Conservation (phyloP, 2,797 vertebrate species). For the Alcedo atthis region DNA sequence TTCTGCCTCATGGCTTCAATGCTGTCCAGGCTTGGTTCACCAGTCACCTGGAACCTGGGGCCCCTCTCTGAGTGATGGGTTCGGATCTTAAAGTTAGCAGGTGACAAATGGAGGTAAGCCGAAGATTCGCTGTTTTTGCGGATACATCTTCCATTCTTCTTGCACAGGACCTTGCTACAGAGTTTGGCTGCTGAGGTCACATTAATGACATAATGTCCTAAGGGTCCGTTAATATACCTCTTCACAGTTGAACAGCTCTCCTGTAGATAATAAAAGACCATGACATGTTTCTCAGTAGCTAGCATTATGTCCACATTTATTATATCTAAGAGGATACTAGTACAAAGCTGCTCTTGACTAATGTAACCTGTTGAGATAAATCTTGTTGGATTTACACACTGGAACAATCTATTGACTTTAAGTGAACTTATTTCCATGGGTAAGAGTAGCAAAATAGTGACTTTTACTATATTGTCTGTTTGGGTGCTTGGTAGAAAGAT, state of each 20-base stretch:
- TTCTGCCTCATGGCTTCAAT: slow-evolving; percentile 85
- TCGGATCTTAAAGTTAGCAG: slow-evolving; percentile 80
- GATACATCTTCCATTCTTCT: slow-evolving; percentile 88
- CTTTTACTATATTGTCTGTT: neutral
- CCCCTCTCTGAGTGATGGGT: neutral
- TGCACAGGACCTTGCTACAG: slow-evolving; percentile 89
- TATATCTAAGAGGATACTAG: neutral
- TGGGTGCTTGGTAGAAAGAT: neutral
- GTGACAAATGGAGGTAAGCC: slow-evolving; percentile 86
- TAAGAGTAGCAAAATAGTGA: neutral
- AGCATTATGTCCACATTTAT: neutral
- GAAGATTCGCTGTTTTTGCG: slow-evolving; percentile 81
- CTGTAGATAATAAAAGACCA: slow-evolving; percentile 67
- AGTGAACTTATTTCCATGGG: neutral
- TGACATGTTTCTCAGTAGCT: neutral
- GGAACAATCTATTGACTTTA: neutral
- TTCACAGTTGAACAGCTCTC: slow-evolving; percentile 87
- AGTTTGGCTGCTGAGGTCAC: slow-evolving; percentile 90
- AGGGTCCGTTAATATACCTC: slow-evolving; percentile 82
- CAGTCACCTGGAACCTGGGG: slow-evolving; percentile 77
- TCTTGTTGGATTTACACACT: neutral
- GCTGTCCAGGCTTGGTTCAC: slow-evolving; percentile 76
- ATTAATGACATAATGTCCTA: slow-evolving; percentile 89
- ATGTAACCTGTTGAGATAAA: neutral
- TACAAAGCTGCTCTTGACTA: neutral